Base-by-base conservation (phyloP, 2,797 vertebrate genomes). In the Myripristis jacobus region DNA sequence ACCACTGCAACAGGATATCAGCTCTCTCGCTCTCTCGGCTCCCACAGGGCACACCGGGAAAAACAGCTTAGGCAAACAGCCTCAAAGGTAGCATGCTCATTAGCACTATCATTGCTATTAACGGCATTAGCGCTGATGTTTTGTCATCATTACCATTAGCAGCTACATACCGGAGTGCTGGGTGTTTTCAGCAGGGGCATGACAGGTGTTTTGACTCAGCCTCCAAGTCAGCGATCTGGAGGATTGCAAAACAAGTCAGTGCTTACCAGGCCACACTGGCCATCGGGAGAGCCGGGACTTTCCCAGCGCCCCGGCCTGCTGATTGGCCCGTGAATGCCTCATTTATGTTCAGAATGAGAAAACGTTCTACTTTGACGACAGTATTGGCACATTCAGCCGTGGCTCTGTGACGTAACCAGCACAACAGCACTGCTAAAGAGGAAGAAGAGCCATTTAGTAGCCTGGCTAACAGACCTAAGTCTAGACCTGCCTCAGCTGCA, bases 11-110 rank as follows among this genome's bases (percentile, higher is more conserved):
- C 88, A 91, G 89, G 91, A 93, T 91, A 80, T 78, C 75, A 70
- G 75, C 19, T 11, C 24, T 5, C 9, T 31, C 5, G 22, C 70
- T 77, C 58, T 31, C 75, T 46, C 69, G 6, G 61, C 68, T 87
- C 89, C 86, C 81, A 19, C 25, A 80, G 83, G 87, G 87, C 74
- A 58, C 85, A 88, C 68, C 72, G 79, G 85, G 73, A 91, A 92
- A 29, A 89, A 92, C 88, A 91, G 79, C 86, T 90, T 80, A 86
- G 82, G 84, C 82, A 90, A 92, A 91, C 87, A 91, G 81, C 86
- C 90, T 92, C 89, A 71, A 80, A 90, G 90, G 89, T 91, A 88
- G 88, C 61, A 70, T 84, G 85, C 89, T 92, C 89, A 92, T 89
- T 90, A 90, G 78, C 11, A 66, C 80, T 46, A 80, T 91, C 84